phyloP scores from a whole-genome alignment of 2,113 vertebrate species.

The Nibea albiflora region DNA sequence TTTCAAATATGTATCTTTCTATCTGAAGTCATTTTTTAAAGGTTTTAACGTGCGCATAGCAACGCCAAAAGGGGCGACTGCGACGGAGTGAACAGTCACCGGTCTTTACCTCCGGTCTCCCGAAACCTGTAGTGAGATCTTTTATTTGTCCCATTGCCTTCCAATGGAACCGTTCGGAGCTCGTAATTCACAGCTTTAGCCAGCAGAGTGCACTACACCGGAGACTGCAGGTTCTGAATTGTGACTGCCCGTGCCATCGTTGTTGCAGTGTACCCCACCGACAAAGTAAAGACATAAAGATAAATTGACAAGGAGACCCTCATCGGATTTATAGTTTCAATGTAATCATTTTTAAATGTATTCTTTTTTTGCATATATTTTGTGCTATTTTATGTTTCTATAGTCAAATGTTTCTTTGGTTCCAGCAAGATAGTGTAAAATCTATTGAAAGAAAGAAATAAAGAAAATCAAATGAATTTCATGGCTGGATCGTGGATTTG shows the following conservation, averaged over 20 bases:
- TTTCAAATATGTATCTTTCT: slow-evolving; percentile 65
- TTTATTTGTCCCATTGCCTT: slow-evolving; percentile 59
- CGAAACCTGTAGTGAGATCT: slow-evolving; percentile 29
- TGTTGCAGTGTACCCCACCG: slow-evolving; percentile 60
- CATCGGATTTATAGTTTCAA: slow-evolving; percentile 76
- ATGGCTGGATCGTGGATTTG: not conserved
- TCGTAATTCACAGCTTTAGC: slow-evolving; percentile 58
- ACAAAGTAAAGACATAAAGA: slow-evolving; percentile 48
- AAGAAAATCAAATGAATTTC: slow-evolving; percentile 78
- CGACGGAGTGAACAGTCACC: slow-evolving; percentile 31
- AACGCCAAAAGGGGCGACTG: slow-evolving; percentile 64
- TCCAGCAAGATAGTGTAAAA: slow-evolving; percentile 86
- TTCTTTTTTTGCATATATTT: slow-evolving; percentile 85
- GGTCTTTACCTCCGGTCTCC: slow-evolving; percentile 36
- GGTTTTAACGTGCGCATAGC: slow-evolving; percentile 46
- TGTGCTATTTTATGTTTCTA: slow-evolving; percentile 86
- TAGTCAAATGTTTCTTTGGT: slow-evolving; percentile 87
- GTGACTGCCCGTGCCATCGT: slow-evolving; percentile 70
- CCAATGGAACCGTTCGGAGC: slow-evolving; percentile 51
- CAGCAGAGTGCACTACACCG: slow-evolving; percentile 61
- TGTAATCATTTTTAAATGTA: slow-evolving; percentile 82
- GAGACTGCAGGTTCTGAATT: slow-evolving; percentile 47
- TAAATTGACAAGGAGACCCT: slow-evolving; percentile 67
- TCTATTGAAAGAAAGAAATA: slow-evolving; percentile 86
- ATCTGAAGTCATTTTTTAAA: slow-evolving; percentile 51